A percentile compares a stretch with the other conserved stretches of the same genome.
Conservation (phyloP, 2,888 invertebrate genomes). For the Lordiphosa fenestrarum region DNA sequence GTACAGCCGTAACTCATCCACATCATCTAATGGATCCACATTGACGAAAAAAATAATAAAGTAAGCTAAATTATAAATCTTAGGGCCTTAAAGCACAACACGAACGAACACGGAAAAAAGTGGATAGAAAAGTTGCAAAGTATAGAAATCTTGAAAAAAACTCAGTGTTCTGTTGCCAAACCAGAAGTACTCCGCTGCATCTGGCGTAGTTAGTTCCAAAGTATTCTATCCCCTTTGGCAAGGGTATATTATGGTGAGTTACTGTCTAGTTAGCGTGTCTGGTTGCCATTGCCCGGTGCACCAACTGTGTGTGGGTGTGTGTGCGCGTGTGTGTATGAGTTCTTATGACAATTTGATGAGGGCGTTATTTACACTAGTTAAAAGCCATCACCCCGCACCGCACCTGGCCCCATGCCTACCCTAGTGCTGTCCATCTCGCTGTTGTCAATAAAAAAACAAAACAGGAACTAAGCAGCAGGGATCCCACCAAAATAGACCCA, state of each 20-base stretch:
- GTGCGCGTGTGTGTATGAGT: conserved; percentile 46
- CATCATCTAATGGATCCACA: too few species aligned
- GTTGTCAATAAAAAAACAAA: conserved; percentile 67
- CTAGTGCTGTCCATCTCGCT: conserved; percentile 10
- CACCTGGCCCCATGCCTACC: background rate
- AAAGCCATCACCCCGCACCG: conserved; percentile 58
- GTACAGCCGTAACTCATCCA: too few species aligned
- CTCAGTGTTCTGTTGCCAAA: too few species aligned
- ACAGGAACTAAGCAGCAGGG: conserved; percentile 58
- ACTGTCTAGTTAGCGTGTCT: conserved; percentile 46
- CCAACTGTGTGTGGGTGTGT: conserved; percentile 13
- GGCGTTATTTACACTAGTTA: conserved; percentile 77
- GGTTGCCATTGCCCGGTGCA: conserved; percentile 45
- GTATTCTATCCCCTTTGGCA: background rate
- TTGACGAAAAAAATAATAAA: too few species aligned
- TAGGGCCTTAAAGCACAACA: too few species aligned
- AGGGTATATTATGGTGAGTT: conserved; percentile 29
- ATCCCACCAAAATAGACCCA: conserved; percentile 28
- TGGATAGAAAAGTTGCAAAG: too few species aligned
- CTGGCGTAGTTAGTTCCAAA: too few species aligned
- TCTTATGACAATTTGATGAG: conserved; percentile 78
- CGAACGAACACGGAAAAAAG: too few species aligned
- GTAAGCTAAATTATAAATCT: too few species aligned
- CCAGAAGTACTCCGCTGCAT: too few species aligned
- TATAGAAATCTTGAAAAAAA: too few species aligned